Percentiles rank a stretch among this genome's conserved stretches.
phyloP scores from a whole-genome alignment of 2,113 vertebrate genomes.

The Bubo scandiacus region DNA sequence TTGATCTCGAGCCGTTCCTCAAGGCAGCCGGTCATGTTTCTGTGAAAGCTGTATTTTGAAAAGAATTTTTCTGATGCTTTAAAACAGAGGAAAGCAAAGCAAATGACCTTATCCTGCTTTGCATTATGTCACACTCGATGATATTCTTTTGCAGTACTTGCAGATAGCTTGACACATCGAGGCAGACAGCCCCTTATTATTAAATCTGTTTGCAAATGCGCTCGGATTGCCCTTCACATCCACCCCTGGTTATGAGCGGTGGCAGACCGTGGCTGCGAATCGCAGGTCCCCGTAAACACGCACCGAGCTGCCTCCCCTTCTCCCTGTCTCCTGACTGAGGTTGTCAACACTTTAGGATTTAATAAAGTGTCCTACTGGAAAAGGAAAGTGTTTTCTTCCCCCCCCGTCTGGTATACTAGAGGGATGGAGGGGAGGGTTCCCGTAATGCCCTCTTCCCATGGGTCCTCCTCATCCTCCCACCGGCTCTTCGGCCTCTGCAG shows the following conservation, averaged over 20 bases:
- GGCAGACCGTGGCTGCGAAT: conserved; percentile 17
- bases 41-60: conserved; percentile 45
- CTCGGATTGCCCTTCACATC: conserved; percentile 46
- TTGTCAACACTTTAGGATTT: conserved; percentile 2
- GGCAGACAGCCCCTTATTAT: conserved; percentile 65
- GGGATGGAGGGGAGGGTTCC: not conserved
- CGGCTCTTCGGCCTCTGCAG: rapidly evolving
- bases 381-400: not conserved
- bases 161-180: conserved; percentile 53
- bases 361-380: not conserved
- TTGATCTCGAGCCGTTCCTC: conserved; percentile 18
- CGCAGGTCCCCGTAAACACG: not conserved
- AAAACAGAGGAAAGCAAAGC: conserved; percentile 49
- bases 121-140: conserved; percentile 32
- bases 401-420: rapidly evolving
- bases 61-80: conserved; percentile 27
- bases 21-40: conserved; percentile 38
- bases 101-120: conserved; percentile 64
- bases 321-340: not conserved
- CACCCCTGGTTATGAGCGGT: conserved; percentile 35
- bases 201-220: conserved; percentile 74
- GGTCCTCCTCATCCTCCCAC: not conserved
- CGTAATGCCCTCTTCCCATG: rapidly evolving
- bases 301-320: not conserved
- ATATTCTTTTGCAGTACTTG: conserved; percentile 31